Base-by-base conservation (phyloP, 1,140 invertebrate species). In the Hypothenemus hampei region DNA sequence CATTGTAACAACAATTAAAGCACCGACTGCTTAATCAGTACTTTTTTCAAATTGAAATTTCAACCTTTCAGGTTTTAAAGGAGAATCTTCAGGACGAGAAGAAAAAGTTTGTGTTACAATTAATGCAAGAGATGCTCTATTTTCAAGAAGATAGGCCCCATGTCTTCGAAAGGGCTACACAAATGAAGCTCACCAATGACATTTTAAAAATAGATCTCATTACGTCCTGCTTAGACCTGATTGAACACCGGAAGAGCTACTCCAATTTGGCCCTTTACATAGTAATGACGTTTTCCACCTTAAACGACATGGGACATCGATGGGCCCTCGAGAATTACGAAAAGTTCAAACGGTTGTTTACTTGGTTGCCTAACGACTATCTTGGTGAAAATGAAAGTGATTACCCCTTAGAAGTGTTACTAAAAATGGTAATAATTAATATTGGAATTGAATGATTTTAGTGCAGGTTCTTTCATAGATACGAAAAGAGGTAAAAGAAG, bases 381-480 rank as follows among this genome's bases (percentile, higher is more conserved):
- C 21, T 18, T 26, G 29, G 43, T 16, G 18, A 23, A 4, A 19
- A 37, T 13, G 45, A 57, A 24, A 46, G 53, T 16, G 53, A 52
- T 33, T 37, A 43, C 26, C 24, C 47, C 4, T 46, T 52, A 21
- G 48, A 60, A 41, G 48, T 21, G 35, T 22, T 43, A 43, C 29
- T 31, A 16, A 60, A 60, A 35, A 33, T 60, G 20, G 58, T 59
- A 59, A 31, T n/a, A n/a, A n/a, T n/a, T n/a, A n/a, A n/a, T n/a
- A n/a, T n/a, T n/a, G n/a, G n/a, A n/a, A n/a, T n/a, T n/a, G n/a
- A n/a, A n/a, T n/a, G n/a, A n/a, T n/a, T n/a, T n/a, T n/a, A n/a
- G n/a, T n/a, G n/a, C n/a, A n/a, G n/a, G n/a, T n/a, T n/a, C n/a
- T n/a, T n/a, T n/a, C n/a, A n/a, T n/a, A n/a, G n/a, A n/a, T n/a